Conservation (phyloP, 2,888 invertebrate species). For the Tachina grossa region DNA sequence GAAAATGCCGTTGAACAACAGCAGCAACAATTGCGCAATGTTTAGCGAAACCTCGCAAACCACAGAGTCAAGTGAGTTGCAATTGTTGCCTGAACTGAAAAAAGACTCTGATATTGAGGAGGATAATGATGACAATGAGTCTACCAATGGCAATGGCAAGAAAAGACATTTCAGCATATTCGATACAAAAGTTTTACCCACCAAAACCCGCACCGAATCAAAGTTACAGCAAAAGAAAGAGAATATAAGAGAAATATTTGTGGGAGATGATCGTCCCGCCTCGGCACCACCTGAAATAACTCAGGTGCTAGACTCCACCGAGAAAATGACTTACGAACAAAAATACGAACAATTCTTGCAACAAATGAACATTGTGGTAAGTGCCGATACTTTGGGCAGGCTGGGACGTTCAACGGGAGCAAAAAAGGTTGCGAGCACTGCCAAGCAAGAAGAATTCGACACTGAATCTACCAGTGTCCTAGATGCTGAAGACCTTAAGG, state of each 20-base stretch:
- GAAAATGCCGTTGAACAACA: neutral
- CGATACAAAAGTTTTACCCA: conserved; percentile 88
- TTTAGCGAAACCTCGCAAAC: conserved; percentile 75
- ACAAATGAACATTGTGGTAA: conserved; percentile 79
- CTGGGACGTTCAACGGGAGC: conserved; percentile 60
- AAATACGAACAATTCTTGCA: conserved; percentile 81
- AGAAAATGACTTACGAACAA: conserved; percentile 78
- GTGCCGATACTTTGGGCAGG: conserved; percentile 75
- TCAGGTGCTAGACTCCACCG: conserved; percentile 75
- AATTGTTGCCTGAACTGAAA: conserved; percentile 74
- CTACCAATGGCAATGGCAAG: conserved; percentile 71
- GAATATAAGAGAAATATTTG: conserved; percentile 92
- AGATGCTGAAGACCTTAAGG: conserved; percentile 69
- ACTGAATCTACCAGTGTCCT: conserved; percentile 71
- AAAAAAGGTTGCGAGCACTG: conserved; percentile 47
- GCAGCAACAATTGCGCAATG: conserved; percentile 58
- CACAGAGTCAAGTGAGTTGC: conserved; percentile 78
- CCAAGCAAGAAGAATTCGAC: conserved; percentile 71
- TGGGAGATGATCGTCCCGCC: conserved; percentile 88
- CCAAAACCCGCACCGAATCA: conserved; percentile 90
- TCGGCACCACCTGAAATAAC: conserved; percentile 88
- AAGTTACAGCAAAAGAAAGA: conserved; percentile 88
- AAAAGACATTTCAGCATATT: conserved; percentile 84
- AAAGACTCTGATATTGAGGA: conserved; percentile 64
- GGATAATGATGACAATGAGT: conserved; percentile 62